Percentiles rank a stretch among this genome's conserved stretches.
Evolutionary conservation across 2,888 invertebrate genomes (phyloP).

Genomic region (Pocota personata): DNA sequence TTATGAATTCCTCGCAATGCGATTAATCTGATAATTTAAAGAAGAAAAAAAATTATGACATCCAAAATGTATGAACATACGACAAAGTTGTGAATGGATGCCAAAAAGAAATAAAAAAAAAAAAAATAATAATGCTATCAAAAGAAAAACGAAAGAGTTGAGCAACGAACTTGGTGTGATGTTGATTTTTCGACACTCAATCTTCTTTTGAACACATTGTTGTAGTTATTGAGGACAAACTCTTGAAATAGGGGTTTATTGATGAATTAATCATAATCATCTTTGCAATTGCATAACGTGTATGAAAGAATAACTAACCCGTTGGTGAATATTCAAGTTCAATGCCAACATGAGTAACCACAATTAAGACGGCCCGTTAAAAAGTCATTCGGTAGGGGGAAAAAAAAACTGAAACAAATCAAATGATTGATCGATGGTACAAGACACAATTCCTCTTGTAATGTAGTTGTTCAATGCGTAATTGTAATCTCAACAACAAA

Average conservation of each 20-base stretch:
- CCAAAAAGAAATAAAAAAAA: background rate
- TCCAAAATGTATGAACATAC: background rate
- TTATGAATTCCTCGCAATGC: background rate
- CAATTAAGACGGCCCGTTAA: background rate
- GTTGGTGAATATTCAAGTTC: conserved; percentile 6
- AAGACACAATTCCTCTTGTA: background rate
- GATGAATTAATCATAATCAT: background rate
- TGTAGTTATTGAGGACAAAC: background rate
- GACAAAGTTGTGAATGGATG: background rate
- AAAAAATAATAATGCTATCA: background rate
- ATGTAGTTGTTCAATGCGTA: background rate
- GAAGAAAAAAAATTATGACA: background rate
- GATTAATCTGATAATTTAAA: background rate
- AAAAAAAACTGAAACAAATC: background rate
- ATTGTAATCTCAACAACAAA: conserved; percentile 2
- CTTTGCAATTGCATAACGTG: background rate
- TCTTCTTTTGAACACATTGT: background rate
- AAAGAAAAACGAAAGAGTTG: conserved; percentile 30
- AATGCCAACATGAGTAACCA: background rate
- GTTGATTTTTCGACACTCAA: conserved; percentile 17
- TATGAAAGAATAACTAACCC: background rate
- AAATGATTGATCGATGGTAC: background rate
- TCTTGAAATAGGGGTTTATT: background rate
- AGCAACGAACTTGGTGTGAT: conserved; percentile 23
- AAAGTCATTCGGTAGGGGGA: background rate